Evolutionary conservation across 2,888 invertebrate genomes (phyloP).

Genomic region (Cheilosia pagana): DNA sequence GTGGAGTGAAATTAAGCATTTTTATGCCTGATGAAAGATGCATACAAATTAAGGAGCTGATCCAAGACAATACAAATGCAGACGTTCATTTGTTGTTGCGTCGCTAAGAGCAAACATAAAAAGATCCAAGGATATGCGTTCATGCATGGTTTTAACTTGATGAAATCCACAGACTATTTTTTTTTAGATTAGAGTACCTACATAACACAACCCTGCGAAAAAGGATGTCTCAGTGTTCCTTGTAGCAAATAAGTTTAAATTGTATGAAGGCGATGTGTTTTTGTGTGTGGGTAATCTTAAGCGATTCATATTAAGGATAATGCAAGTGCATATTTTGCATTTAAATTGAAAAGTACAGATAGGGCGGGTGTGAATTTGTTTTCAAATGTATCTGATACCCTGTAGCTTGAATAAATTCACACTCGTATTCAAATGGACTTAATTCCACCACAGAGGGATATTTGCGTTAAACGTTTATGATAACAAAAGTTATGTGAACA

Average conservation of each 20-base stretch:
- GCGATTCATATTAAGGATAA: background rate
- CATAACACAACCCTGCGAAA: background rate
- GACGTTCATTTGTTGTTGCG: background rate
- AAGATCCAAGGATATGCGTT: background rate
- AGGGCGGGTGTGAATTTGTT: background rate
- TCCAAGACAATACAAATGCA: constrained; percentile 46
- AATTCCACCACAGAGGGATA: background rate
- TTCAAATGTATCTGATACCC: background rate
- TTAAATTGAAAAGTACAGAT: background rate
- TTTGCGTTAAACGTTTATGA: background rate
- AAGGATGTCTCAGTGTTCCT: background rate
- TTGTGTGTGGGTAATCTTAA: background rate
- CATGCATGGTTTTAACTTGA: constrained; percentile 6
- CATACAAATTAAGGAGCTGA: constrained; percentile 55
- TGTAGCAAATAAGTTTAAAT: background rate
- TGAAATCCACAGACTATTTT: background rate
- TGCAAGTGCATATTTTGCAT: background rate
- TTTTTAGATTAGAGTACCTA: background rate
- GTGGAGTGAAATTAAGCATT: constrained; percentile 36
- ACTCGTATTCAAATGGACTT: background rate
- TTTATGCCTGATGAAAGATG: constrained; percentile 54
- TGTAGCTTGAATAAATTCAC: background rate
- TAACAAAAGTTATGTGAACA: too few species aligned
- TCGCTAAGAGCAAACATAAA: background rate
- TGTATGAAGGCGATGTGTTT: background rate